phyloP scores from a whole-genome alignment of 2,888 invertebrate species.

The Gymnosoma rotundatum region DNA sequence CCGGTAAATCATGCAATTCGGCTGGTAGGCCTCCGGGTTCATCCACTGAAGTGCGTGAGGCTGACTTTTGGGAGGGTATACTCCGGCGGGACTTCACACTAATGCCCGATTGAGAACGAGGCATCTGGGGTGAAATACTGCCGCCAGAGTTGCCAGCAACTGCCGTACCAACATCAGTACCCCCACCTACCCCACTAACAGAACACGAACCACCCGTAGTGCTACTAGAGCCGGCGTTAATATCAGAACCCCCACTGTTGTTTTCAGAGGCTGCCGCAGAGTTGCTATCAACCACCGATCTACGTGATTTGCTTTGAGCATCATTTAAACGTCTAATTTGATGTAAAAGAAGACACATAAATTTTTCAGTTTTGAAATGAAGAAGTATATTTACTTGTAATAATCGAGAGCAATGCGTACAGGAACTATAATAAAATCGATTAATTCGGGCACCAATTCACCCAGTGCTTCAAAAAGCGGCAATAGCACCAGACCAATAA shows the following conservation, averaged over 20 bases:
- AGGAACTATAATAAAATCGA: slow-evolving; percentile 83
- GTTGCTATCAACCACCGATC: slow-evolving; percentile 81
- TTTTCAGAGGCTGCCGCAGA: slow-evolving; percentile 78
- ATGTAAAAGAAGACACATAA: neutral
- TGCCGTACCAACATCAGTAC: slow-evolving; percentile 60
- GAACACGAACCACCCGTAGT: slow-evolving; percentile 71
- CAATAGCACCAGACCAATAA: slow-evolving; percentile 90
- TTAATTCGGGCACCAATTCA: slow-evolving; percentile 88
- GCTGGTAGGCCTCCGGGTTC: slow-evolving; percentile 82
- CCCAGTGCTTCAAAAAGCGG: slow-evolving; percentile 91
- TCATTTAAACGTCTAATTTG: slow-evolving; percentile 81
- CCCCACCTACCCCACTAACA: slow-evolving; percentile 65
- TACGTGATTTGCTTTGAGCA: slow-evolving; percentile 81
- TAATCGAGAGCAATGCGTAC: slow-evolving; percentile 82
- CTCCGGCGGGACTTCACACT: slow-evolving; percentile 84
- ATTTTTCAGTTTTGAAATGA: neutral
- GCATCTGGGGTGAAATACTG: slow-evolving; percentile 81
- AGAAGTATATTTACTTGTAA: slow-evolving; percentile 78
- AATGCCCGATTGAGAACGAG: slow-evolving; percentile 83
- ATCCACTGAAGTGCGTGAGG: slow-evolving; percentile 84
- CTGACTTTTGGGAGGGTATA: slow-evolving; percentile 82
- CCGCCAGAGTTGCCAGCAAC: slow-evolving; percentile 75
- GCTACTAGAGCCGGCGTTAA: slow-evolving; percentile 71
- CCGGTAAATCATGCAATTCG: slow-evolving; percentile 83
- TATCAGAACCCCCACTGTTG: slow-evolving; percentile 79